Conservation (phyloP, 2,113 vertebrate species). For the Gallinago media region DNA sequence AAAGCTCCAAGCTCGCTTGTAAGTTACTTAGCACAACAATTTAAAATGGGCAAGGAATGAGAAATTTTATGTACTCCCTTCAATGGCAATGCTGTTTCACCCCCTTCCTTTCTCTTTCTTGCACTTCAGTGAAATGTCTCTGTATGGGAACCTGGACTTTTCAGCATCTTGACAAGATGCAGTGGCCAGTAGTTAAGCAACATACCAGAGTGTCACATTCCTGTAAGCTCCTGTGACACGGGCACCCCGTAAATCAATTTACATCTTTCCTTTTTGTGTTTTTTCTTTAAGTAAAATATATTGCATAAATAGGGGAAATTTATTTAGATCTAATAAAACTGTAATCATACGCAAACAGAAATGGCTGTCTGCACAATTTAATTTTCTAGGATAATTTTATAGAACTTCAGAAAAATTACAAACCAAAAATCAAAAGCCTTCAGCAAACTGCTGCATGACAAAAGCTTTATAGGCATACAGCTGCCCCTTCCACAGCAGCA, state of each 20-base stretch:
- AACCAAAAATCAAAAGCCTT: not conserved
- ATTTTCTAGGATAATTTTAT: not conserved
- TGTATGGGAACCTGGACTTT: not conserved
- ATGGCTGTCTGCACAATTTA: not conserved
- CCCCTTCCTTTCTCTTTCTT: not conserved
- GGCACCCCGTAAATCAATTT: not conserved
- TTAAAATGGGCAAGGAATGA: constrained; percentile 35
- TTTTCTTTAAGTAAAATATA: not conserved
- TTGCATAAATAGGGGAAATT: not conserved
- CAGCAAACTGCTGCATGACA: not conserved
- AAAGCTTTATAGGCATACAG: no score
- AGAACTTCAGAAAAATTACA: not conserved
- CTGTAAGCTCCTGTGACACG: not conserved
- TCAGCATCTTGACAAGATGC: not conserved
- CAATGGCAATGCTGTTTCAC: constrained; percentile 42
- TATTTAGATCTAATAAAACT: not conserved
- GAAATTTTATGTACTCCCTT: not conserved
- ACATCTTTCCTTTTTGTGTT: not conserved
- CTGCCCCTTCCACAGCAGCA: no score
- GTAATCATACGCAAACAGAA: not conserved
- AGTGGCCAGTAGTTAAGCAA: not conserved
- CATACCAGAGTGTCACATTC: not conserved
- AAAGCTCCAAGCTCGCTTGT: constrained; percentile 52
- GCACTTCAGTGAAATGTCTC: not conserved
- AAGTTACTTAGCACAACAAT: constrained; percentile 51